Evolutionary conservation across 2,797 vertebrate genomes (phyloP).

Genomic region (Gallinago nigripennis): DNA sequence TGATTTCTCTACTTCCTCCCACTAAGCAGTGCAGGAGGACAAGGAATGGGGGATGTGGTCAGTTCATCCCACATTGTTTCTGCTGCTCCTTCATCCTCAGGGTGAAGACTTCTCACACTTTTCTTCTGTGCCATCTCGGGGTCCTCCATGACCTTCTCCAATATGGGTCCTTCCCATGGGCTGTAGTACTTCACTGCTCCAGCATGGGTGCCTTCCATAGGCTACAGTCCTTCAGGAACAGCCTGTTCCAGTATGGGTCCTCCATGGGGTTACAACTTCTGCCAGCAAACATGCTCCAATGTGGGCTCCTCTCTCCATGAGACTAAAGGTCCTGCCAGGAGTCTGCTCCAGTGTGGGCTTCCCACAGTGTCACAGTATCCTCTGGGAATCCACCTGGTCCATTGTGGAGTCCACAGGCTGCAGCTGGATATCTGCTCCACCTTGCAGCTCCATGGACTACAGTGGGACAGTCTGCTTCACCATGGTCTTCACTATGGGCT

Average conservation of each 20-base stretch:
- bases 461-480: neutral
- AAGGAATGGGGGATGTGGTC: neutral
- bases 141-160: neutral
- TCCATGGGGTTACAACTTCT: neutral
- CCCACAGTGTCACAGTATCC: neutral
- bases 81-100: neutral
- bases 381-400: neutral
- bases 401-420: fast-evolving
- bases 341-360: no score
- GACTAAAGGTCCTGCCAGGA: neutral
- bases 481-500: neutral
- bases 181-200: neutral
- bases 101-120: neutral
- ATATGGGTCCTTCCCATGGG: no score
- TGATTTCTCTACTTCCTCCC: neutral
- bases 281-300: neutral
- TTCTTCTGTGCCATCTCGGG: neutral
- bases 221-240: neutral
- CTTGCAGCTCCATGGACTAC: neutral
- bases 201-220: neutral
- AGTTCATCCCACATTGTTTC: neutral
- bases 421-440: neutral
- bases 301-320: neutral
- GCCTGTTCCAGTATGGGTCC: neutral
- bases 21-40: neutral